A percentile compares a stretch with the other conserved stretches of the same genome.
These are phyloP conservation scores for Verasper variegatus DNA, from an alignment of 2,113 vertebrate genomes.

Conservation along the genomic window DNA sequence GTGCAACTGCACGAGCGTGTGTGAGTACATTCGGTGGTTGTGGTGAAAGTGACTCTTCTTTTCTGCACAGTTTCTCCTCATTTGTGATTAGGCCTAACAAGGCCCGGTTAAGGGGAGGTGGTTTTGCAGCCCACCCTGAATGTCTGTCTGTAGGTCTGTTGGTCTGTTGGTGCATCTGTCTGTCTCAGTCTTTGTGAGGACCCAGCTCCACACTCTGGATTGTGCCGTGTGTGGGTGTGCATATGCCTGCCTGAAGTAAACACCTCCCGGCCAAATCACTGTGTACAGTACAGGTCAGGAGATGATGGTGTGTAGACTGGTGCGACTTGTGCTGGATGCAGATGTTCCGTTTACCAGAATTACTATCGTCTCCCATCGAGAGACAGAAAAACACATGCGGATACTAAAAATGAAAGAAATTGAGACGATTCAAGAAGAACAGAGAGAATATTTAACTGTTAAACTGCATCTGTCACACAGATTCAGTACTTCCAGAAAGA, in stretches of 20 bases:
- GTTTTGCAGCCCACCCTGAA: conserved; percentile 50
- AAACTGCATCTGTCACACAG: background rate
- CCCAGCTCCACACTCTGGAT: conserved; percentile 10
- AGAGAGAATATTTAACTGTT: background rate
- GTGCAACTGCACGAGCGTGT: conserved; percentile 57
- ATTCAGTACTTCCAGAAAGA: background rate
- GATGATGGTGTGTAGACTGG: conserved; percentile 54
- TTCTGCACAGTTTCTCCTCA: conserved; percentile 26
- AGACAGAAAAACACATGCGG: background rate
- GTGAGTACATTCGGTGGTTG: conserved; percentile 60
- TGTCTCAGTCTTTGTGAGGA: background rate
- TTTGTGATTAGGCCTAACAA: conserved; percentile 32
- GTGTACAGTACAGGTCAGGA: conserved; percentile 42
- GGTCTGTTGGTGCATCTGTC: background rate
- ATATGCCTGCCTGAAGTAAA: conserved; percentile 51
- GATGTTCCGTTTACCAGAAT: conserved; percentile 55
- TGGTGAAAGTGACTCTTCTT: conserved; percentile 64
- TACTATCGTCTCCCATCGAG: conserved; percentile 25
- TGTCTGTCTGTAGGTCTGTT: background rate
- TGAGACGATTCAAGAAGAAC: background rate
- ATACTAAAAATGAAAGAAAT: conserved; percentile 4
- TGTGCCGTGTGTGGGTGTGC: conserved; percentile 31
- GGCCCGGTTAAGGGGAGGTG: conserved; percentile 11
- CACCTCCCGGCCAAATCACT: conserved; percentile 52
- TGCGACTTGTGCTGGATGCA: conserved; percentile 22